Evolutionary conservation across 2,113 vertebrate genomes (phyloP), one percentile per base, ranked within the genome.

Genomic region (Glareola pratincola): DNA sequence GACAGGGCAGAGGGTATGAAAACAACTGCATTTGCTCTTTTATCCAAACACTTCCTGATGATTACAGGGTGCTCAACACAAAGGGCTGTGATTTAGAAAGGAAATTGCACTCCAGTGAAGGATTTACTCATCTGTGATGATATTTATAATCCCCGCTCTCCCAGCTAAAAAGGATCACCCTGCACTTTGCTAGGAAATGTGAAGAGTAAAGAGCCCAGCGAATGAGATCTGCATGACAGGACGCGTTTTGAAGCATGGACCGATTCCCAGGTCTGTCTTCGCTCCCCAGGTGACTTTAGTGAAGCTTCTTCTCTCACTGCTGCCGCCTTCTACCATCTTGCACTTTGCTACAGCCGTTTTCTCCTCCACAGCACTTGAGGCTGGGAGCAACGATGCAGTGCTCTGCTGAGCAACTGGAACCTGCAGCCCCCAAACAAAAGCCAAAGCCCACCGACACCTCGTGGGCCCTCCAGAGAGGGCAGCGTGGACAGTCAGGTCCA

Each of bases 1-100:
- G 91, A 95, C 95, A 97, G 87, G 84, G 92, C 95, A 97, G 87
- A 97, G 91, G 59, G 66, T 79, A 94, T 41, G 78, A 95, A 94
- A 96, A 96, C 96, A 97, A 95, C 74, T 43, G 80, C 57, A 59
- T 91, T 96, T 94, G 71, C 77, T 94, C 81, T 85, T 94, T 92
- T 88, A 91, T 96, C 86, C 69, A 21, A 87, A 95, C 80, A 43
- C 69, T 94, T 96, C 45, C 84, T 91, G 84, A 63, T 92, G 74
- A 96, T 96, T 94, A 91, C 74, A 96, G 89, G 71, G 84, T 57
- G 86, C 90, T 96, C 78, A 64, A 69, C 67, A 96, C 84, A 95
- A 95, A 95, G 62, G 71, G 57, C 84, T 91, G 89, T 88, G 92
- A 97, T 97, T 97, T 79, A 76, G 81, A 94, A 82, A 88, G 95